A percentile compares a stretch with the other conserved stretches of the same genome.
phyloP scores from a whole-genome alignment of 2,113 vertebrate genomes.

The Martes martes region DNA sequence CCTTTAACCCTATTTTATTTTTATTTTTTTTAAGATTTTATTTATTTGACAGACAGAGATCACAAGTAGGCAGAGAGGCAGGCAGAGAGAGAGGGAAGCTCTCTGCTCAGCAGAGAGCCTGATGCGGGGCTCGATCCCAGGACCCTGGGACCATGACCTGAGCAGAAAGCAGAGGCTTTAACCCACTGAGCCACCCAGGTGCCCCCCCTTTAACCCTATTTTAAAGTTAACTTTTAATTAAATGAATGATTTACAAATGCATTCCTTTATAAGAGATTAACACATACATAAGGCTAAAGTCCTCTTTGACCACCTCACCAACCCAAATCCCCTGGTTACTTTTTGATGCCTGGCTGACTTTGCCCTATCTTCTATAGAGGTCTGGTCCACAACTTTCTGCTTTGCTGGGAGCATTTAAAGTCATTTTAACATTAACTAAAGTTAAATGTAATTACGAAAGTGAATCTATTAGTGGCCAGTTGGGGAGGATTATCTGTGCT shows the following conservation, averaged over 20 bases:
- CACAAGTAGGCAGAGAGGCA: too few species aligned
- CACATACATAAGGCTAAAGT: neutral
- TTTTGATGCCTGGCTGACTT: neutral
- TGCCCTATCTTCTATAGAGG: neutral
- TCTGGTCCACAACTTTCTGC: neutral
- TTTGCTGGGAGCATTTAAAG: neutral
- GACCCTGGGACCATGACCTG: too few species aligned
- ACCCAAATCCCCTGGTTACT: neutral
- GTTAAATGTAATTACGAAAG: neutral
- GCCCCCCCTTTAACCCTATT: neutral
- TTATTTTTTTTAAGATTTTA: too few species aligned
- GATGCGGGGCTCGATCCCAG: too few species aligned
- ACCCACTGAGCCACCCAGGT: too few species aligned
- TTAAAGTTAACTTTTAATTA: slow-evolving; percentile 39
- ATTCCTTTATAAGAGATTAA: neutral
- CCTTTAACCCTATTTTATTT: neutral
- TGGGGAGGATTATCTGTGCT: neutral
- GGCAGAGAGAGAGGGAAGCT: too few species aligned
- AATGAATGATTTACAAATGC: neutral
- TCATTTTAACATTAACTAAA: neutral
- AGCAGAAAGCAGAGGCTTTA: too few species aligned
- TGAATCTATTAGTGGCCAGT: neutral
- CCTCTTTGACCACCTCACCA: neutral
- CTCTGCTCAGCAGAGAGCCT: too few species aligned
- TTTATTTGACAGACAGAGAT: too few species aligned